A percentile compares a stretch with the other conserved stretches of the same genome.
Evolutionary conservation across 2,888 invertebrate species (phyloP).

Genomic region (Ceratothoa steindachneri): DNA sequence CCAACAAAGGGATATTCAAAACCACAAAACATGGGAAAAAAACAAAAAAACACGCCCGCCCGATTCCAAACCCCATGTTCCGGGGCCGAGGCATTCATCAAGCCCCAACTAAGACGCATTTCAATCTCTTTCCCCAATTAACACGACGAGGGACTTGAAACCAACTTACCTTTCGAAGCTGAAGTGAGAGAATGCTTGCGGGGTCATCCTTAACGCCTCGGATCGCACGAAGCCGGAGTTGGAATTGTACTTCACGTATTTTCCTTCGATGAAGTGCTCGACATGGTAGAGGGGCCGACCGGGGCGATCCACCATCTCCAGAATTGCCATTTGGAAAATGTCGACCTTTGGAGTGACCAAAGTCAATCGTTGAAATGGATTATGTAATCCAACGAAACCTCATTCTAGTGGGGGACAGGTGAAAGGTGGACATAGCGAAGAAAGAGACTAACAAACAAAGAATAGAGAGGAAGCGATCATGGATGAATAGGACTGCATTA

Average conservation of each 20-base stretch:
- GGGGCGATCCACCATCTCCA: conserved; percentile 56
- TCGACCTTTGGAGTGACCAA: conserved; percentile 55
- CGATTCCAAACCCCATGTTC: too few relatives aligned
- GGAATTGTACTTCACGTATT: conserved; percentile 61
- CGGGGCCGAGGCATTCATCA: too few relatives aligned
- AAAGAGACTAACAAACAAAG: background rate
- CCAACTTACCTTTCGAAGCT: conserved; percentile 58
- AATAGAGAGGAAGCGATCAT: too few relatives aligned
- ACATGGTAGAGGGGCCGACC: conserved; percentile 56
- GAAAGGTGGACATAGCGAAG: background rate
- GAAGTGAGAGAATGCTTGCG: conserved; percentile 61
- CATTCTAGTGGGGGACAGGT: background rate
- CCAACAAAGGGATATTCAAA: too few relatives aligned
- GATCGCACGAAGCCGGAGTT: conserved; percentile 60
- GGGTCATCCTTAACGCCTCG: conserved; percentile 55
- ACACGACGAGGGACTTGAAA: too few relatives aligned
- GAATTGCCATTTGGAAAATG: conserved; percentile 59
- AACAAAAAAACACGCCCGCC: too few relatives aligned
- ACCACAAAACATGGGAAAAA: too few relatives aligned
- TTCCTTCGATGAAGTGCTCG: conserved; percentile 60
- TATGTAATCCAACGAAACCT: background rate
- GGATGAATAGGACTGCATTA: too few relatives aligned
- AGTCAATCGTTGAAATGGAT: too few relatives aligned
- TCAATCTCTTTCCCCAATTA: too few relatives aligned
- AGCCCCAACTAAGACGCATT: too few relatives aligned